Evolutionary conservation across 2,113 vertebrate species (phyloP).

Genomic region (Proteles cristata): DNA sequence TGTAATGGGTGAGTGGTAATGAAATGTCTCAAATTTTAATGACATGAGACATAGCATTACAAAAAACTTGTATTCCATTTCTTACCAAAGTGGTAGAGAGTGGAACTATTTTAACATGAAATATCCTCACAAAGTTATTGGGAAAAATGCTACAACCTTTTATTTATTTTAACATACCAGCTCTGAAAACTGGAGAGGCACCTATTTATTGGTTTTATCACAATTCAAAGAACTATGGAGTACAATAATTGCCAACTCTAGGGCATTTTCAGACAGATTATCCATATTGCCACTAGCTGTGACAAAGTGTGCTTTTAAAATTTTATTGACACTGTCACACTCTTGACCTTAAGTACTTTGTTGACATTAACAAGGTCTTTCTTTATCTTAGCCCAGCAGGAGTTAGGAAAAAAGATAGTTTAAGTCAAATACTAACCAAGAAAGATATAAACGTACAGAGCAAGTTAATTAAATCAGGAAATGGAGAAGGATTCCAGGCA

Average conservation of each 20-base stretch:
- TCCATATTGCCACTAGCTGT: constrained; percentile 56
- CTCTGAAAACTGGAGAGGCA: constrained; percentile 33
- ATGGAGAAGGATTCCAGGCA: not conserved
- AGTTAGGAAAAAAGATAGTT: constrained; percentile 30
- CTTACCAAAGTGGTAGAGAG: not conserved
- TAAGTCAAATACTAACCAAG: constrained; percentile 26
- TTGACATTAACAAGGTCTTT: constrained; percentile 69
- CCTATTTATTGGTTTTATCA: not conserved
- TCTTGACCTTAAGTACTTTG: constrained; percentile 60
- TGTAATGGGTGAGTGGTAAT: not conserved
- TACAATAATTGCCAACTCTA: constrained; percentile 58
- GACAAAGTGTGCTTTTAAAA: constrained; percentile 64
- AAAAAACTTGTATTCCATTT: not conserved
- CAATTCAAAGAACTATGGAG: constrained; percentile 45
- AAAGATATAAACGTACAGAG: constrained; percentile 26
- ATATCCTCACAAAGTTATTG: not conserved
- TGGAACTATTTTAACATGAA: constrained; percentile 12
- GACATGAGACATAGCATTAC: not conserved
- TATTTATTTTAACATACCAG: constrained; percentile 35
- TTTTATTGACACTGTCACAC: constrained; percentile 67
- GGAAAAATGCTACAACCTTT: not conserved
- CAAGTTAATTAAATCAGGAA: constrained; percentile 35
- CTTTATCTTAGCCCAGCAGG: constrained; percentile 50
- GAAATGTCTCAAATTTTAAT: constrained; percentile 17
- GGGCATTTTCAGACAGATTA: constrained; percentile 63